Evolutionary conservation across 23 tunicate species (phyloP), one percentile per base, ranked within the genome.

Genomic region (Styela clava): DNA sequence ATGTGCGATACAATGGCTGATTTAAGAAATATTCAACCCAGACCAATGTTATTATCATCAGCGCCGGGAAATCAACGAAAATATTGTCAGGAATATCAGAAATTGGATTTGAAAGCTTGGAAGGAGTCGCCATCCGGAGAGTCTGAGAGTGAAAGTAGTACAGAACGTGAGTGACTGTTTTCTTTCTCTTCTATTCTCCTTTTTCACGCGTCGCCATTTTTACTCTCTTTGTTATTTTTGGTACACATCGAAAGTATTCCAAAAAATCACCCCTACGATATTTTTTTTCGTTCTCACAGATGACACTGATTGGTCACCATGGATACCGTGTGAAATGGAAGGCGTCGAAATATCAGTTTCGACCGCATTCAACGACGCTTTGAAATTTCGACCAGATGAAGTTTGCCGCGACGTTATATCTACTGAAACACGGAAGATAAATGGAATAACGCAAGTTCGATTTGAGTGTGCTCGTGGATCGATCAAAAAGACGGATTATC

Each of bases 401-500:
- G 89, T 91, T 0, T 91, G 97, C 68, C 78, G 62, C 62, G 68
- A 82, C 22, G 64, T 83, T 21, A n/a, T 82, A 24, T 85, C 67
- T 12, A 77, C 81, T 7, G 87, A 91, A 36, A 82, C 52, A 24
- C 44, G 90, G 34, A 80, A 33, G 19, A 77, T 86, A 1, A 91
- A 91, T 69, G 79, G 86, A 25, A 35, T 87, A 28, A 70, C 35
- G 37, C 97, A 91, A 52, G 80, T 78, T n/a, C 79, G 97, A 24
- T 85, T 81, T 69, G 79, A 82, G 56, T 91, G 97, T 70, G 87
- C 85, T 24, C 81, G 78, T 2, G 97, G 97, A 12, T 33, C 83
- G 26, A 91, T 91, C 63, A 78, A 63, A 36, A 84, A 73, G 34
- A 91, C 97, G 0, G 97, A 91, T 78, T 91, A 61, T 69, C 97